These are phyloP conservation scores for Rotaria socialis DNA, from an alignment of 2,888 invertebrate species.

Conservation along the genomic window DNA sequence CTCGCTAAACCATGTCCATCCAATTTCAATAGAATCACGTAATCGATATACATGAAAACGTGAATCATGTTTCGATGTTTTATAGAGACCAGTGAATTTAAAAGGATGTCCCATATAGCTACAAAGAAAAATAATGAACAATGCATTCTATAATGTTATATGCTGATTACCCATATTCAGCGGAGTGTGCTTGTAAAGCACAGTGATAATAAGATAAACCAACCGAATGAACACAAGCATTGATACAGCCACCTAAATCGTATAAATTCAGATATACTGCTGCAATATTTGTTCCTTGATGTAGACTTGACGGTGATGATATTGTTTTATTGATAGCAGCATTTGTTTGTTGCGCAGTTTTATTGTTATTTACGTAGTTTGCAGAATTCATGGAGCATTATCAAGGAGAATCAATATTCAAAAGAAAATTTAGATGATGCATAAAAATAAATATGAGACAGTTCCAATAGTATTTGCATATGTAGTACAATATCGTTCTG, in stretches of 20 bases:
- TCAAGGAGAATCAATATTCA: not conserved
- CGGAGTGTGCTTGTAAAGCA: conserved; percentile 7
- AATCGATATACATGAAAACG: conserved; percentile 27
- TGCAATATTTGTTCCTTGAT: not conserved
- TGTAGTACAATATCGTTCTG: no score
- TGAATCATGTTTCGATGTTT: conserved; percentile 33
- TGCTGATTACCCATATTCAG: not conserved
- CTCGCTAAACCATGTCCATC: conserved; percentile 12
- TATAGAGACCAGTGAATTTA: conserved; percentile 26
- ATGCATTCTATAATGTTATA: not conserved
- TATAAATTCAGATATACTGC: conserved; percentile 5
- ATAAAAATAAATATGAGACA: not conserved
- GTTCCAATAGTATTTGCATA: not conserved
- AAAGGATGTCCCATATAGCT: conserved; percentile 15
- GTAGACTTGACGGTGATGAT: not conserved
- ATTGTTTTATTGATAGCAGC: not conserved
- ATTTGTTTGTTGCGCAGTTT: not conserved
- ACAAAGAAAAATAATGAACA: not conserved
- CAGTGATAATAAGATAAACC: conserved; percentile 11
- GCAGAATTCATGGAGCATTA: not conserved
- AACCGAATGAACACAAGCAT: not conserved
- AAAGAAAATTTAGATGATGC: not conserved
- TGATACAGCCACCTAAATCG: conserved; percentile 26
- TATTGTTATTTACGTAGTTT: not conserved
- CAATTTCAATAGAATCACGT: conserved; percentile 11